Evolutionary conservation across 2,888 invertebrate species (phyloP).

Genomic region (Tethea ocularis): DNA sequence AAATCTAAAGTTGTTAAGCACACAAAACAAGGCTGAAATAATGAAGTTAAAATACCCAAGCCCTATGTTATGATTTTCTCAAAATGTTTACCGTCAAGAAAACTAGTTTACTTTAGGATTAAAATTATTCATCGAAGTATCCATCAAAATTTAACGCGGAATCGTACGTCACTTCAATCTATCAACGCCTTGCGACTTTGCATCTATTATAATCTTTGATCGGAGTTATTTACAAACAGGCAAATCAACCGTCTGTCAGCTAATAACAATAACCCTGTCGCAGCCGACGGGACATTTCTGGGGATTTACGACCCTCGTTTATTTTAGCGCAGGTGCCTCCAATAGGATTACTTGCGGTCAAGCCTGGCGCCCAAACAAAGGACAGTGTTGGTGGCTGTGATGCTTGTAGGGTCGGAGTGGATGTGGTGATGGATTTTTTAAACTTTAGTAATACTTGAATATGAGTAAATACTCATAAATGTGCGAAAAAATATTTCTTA

Average conservation of each 20-base stretch:
- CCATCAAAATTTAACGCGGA: neutral
- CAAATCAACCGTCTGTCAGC: constrained; percentile 49
- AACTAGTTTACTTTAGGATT: too few relatives aligned
- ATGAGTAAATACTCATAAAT: too few relatives aligned
- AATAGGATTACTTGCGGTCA: constrained; percentile 58
- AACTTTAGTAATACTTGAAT: too few relatives aligned
- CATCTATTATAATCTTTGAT: neutral
- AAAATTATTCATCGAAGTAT: too few relatives aligned
- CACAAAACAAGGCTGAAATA: too few relatives aligned
- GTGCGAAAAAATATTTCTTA: too few relatives aligned
- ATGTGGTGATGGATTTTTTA: neutral
- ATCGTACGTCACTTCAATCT: neutral
- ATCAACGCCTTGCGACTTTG: neutral
- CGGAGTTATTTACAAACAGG: constrained; percentile 11
- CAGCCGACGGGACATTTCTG: constrained; percentile 38
- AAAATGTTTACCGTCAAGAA: too few relatives aligned
- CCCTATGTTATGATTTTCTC: too few relatives aligned
- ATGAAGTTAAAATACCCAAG: too few relatives aligned
- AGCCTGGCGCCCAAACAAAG: constrained; percentile 37
- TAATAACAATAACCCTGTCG: constrained; percentile 53
- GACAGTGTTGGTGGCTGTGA: constrained; percentile 15
- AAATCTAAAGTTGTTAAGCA: too few relatives aligned
- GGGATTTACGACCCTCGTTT: constrained; percentile 57
- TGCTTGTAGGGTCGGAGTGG: constrained; percentile 4
- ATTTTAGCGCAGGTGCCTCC: constrained; percentile 52